Evolutionary conservation across 2,113 vertebrate species (phyloP).

Genomic region (Etheostoma spectabile): DNA sequence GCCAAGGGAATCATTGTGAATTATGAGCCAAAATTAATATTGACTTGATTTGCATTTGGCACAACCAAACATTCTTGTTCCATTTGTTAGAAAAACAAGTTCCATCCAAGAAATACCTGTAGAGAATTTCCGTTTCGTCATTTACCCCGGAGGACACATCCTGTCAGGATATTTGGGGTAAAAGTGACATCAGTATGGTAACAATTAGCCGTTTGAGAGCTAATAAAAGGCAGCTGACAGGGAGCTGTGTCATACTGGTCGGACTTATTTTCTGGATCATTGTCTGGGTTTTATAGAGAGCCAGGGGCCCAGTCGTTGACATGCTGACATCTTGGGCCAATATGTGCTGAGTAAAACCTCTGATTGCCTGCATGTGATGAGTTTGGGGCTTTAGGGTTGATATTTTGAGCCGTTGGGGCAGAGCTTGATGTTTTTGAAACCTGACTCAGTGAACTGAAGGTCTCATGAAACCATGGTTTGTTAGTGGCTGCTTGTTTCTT

Average conservation of each 20-base stretch:
- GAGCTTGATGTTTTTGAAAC: conserved; percentile 57
- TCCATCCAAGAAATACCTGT: conserved; percentile 36
- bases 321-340: conserved; percentile 49
- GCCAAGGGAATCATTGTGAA: conserved; percentile 68
- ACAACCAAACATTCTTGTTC: conserved; percentile 56
- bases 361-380: conserved; percentile 53
- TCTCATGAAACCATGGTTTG: conserved; percentile 57
- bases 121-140: conserved; percentile 15
- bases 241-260: conserved; percentile 28
- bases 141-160: conserved; percentile 20
- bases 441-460: conserved; percentile 60
- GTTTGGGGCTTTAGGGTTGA: conserved; percentile 67
- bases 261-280: conserved; percentile 38
- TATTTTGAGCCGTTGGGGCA: conserved; percentile 50
- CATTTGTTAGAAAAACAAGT: conserved; percentile 27
- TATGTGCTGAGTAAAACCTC: conserved; percentile 41
- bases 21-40: conserved; percentile 70
- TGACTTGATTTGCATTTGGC: conserved; percentile 67
- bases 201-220: conserved; percentile 36
- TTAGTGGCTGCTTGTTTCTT: conserved; percentile 49
- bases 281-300: conserved; percentile 38
- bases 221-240: conserved; percentile 24
- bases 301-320: conserved; percentile 20
- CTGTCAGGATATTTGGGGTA: conserved; percentile 17
- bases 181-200: conserved; percentile 23